Evolutionary conservation across 2,113 vertebrate genomes (phyloP).

Genomic region (Otus sunia): DNA sequence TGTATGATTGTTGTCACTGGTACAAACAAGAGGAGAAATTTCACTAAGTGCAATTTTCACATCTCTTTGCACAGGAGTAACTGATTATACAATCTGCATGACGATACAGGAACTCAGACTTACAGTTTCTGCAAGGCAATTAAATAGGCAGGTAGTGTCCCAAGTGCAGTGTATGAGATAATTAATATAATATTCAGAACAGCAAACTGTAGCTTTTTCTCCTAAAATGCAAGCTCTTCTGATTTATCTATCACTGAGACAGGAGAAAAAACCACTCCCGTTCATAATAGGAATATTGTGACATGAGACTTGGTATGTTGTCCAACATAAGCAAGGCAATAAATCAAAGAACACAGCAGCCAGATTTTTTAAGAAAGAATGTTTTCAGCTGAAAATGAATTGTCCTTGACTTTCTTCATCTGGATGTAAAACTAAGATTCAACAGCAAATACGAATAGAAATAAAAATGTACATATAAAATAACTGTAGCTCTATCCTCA

Average conservation of each 20-base stretch:
- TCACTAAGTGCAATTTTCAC: background rate
- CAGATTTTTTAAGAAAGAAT: constrained; percentile 35
- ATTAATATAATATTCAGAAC: background rate
- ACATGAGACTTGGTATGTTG: background rate
- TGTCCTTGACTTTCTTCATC: constrained; percentile 39
- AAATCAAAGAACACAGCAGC: constrained; percentile 58
- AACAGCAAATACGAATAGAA: constrained; percentile 28
- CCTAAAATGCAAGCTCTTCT: constrained; percentile 12
- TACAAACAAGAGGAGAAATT: background rate
- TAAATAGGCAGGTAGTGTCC: background rate
- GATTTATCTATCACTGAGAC: constrained; percentile 14
- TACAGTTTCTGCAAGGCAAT: background rate
- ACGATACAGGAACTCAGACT: background rate
- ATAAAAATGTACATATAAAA: constrained; percentile 17
- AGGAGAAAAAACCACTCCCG: background rate
- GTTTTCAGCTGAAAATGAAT: constrained; percentile 27
- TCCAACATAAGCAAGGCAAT: constrained; percentile 42
- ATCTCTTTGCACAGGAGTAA: background rate
- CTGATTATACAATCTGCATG: background rate
- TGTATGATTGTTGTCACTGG: background rate
- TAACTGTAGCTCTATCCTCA: background rate
- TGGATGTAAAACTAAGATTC: constrained; percentile 17
- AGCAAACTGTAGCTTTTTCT: background rate
- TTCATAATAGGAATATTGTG: constrained; percentile 34
- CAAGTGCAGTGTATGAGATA: background rate